These are phyloP conservation scores for Grapholita molesta DNA, from an alignment of 1,140 invertebrate species.

Conservation along the genomic window DNA sequence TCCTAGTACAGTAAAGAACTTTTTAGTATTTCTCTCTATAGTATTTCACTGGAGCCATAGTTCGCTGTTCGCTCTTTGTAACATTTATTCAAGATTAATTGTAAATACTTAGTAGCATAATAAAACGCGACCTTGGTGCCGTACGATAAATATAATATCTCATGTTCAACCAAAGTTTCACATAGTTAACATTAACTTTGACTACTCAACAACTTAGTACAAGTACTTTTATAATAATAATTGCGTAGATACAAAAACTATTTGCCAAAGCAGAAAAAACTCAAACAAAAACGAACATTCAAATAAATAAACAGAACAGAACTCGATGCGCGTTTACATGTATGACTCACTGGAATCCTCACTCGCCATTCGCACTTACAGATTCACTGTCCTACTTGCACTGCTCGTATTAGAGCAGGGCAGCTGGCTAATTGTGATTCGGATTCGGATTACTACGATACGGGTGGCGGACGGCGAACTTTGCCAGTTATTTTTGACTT, in stretches of 20 bases:
- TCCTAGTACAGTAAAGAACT: too few species aligned
- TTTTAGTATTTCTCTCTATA: too few species aligned
- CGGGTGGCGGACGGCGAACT: slow-evolving; percentile 12
- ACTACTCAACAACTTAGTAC: not conserved
- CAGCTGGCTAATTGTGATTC: not conserved
- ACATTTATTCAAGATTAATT: too few species aligned
- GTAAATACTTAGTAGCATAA: too few species aligned
- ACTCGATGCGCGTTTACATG: not conserved
- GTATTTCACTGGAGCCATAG: too few species aligned
- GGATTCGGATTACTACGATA: slow-evolving; percentile 15
- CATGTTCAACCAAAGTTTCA: too few species aligned
- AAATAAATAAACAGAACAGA: slow-evolving; percentile 11
- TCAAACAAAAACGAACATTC: not conserved
- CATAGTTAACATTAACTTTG: not conserved
- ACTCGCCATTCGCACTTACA: not conserved
- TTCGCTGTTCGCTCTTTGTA: too few species aligned
- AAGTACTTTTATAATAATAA: too few species aligned
- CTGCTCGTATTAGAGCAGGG: not conserved
- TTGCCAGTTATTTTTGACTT: slow-evolving; percentile 8
- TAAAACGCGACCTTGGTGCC: too few species aligned
- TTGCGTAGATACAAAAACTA: not conserved
- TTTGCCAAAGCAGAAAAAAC: not conserved
- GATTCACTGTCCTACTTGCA: not conserved
- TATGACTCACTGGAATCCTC: slow-evolving; percentile 7
- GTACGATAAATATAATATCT: too few species aligned